Evolutionary conservation across 2,888 invertebrate species (phyloP), one percentile per base, ranked within the genome.

Genomic region (Neoitamus cyanurus): DNA sequence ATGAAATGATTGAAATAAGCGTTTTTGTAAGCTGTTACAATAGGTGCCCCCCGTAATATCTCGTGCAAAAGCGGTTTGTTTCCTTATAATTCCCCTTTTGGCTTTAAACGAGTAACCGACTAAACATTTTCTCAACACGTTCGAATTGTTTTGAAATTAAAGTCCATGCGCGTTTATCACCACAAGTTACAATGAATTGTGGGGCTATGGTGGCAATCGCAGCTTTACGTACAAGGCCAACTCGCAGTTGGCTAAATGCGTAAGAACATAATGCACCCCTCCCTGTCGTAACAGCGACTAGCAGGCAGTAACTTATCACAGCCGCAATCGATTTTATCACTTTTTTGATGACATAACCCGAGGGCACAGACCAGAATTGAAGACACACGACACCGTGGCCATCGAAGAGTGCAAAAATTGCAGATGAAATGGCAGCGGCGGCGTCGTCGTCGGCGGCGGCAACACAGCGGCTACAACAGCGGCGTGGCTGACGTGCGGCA

Each of bases 311-410:
- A 30, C 30, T 34, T 34, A 70, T 70, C 70, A 15, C 34, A 30
- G 70, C 70, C 70, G 31, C 70, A 30, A 70, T 70, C 34, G 70
- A 70, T 70, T 70, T 70, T 70, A 70, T 70, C 70, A 70, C 34
- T 70, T 13, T 30, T 70, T 70, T 13, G 30, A 70, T 70, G 70
- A 70, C 70, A 70, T 70, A 70, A 31, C 34, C 58, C 58, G 58
- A n/a, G 58, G 58, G 25, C 58, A 58, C n/a, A 20, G 48, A 15
- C 7, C 9, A 9, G 58, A 25, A 58, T 58, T 15, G 58, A 58
- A 58, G 58, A 58, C 58, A 58, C 58, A 58, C 58, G 58, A 58
- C 25, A 58, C 58, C 58, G 58, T 58, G 58, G 58, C 58, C 58
- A 58, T 58, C 58, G 25, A 58, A 58, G 58, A 58, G 58, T 58